Evolutionary conservation across 2,888 invertebrate genomes (phyloP).

Genomic region (Monopis laevigella): DNA sequence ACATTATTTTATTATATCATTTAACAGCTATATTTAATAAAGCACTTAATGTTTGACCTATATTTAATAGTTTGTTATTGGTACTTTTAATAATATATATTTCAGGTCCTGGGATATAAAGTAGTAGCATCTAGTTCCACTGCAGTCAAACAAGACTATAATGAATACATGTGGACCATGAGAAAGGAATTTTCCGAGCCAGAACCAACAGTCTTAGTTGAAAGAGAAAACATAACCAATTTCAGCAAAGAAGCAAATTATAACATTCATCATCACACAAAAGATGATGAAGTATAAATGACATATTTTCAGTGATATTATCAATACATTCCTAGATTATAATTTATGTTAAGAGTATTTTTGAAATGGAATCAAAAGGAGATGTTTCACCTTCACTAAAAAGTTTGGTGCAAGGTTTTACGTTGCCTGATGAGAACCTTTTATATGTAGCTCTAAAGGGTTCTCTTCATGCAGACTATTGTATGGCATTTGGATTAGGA

Average conservation of each 20-base stretch:
- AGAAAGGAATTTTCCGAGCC: conserved; percentile 87
- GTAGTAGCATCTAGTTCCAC: conserved; percentile 89
- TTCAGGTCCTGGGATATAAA: conserved; percentile 83
- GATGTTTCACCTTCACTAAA: conserved; percentile 9
- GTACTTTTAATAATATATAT: conserved; percentile 16
- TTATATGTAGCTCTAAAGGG: conserved; percentile 83
- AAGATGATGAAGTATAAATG: conserved; percentile 48
- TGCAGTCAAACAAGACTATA: conserved; percentile 86
- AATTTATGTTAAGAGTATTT: conserved; percentile 1
- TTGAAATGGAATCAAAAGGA: conserved; percentile 12
- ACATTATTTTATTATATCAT: too few relatives aligned
- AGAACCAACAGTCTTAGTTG: conserved; percentile 61
- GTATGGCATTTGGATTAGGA: conserved; percentile 80
- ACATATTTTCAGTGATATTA: too few relatives aligned
- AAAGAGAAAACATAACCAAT: conserved; percentile 47
- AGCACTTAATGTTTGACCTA: too few relatives aligned
- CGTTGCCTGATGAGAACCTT: conserved; percentile 61
- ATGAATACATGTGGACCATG: conserved; percentile 95
- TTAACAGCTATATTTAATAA: too few relatives aligned
- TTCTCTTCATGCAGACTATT: conserved; percentile 78
- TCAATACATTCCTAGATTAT: too few relatives aligned
- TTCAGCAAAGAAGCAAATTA: conserved; percentile 67
- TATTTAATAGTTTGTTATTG: too few relatives aligned
- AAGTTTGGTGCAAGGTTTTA: conserved; percentile 14
- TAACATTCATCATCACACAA: conserved; percentile 48